A percentile compares a stretch with the other conserved stretches of the same genome.
Conservation (phyloP, 2,797 vertebrate species). For the Xyrichtys novacula region DNA sequence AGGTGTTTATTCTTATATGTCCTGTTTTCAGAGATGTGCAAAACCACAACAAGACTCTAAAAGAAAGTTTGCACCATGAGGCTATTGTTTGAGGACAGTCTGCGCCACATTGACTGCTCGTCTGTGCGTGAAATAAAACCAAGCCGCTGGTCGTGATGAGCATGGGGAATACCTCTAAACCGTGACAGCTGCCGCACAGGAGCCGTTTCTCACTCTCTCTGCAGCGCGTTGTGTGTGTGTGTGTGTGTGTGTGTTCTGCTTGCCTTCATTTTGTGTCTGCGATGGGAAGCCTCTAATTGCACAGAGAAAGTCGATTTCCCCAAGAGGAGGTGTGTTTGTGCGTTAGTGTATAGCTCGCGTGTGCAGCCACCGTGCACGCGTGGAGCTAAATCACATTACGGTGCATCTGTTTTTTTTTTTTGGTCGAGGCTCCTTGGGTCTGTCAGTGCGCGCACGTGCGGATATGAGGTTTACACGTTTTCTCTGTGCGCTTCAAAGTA, state of each 20-base stretch:
- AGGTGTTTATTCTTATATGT: background rate
- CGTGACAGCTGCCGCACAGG: constrained; percentile 50
- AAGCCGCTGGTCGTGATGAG: constrained; percentile 31
- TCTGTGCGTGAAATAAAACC: background rate
- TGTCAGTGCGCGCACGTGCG: constrained; percentile 26
- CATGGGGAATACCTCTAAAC: constrained; percentile 69
- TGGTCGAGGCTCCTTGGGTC: constrained; percentile 3
- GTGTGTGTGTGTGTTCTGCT: background rate
- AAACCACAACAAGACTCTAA: background rate
- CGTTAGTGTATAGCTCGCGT: background rate
- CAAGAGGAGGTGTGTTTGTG: background rate
- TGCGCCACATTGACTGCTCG: background rate
- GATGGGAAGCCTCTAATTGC: constrained; percentile 15
- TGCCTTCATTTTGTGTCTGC: constrained; percentile 2
- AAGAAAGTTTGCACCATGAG: constrained; percentile 3
- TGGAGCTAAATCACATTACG: background rate
- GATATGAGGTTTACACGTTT: constrained; percentile 28
- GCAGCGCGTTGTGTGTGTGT: background rate
- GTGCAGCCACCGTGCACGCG: background rate
- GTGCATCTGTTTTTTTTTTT: constrained; percentile 15
- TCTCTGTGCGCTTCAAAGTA: constrained; percentile 18
- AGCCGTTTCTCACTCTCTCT: constrained; percentile 28
- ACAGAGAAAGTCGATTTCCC: constrained; percentile 7
- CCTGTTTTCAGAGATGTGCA: background rate
- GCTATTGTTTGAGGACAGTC: background rate